These are phyloP conservation scores for Microchirus variegatus DNA, from an alignment of 2,797 vertebrate species.

Conservation along the genomic window DNA sequence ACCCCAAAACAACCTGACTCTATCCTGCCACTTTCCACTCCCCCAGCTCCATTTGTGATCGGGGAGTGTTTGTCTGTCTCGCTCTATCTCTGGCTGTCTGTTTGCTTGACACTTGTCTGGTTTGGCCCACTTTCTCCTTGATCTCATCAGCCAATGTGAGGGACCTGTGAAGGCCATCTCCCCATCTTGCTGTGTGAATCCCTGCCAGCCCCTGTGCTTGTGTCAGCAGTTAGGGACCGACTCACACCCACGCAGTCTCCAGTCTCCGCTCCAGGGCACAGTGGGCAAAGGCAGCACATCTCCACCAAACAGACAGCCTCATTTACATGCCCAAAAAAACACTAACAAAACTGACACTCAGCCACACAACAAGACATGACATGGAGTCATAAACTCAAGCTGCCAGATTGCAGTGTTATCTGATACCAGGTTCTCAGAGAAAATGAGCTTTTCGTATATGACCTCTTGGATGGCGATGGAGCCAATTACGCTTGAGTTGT, in stretches of 20 bases:
- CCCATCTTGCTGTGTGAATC: constrained; percentile 62
- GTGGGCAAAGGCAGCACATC: constrained; percentile 63
- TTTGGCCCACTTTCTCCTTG: constrained; percentile 76
- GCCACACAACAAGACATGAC: constrained; percentile 53
- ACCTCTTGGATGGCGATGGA: constrained; percentile 33
- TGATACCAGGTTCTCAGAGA: constrained; percentile 37
- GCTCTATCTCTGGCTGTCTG: constrained; percentile 60
- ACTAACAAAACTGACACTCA: constrained; percentile 63
- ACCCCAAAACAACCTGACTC: constrained; percentile 64
- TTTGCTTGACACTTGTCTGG: constrained; percentile 76
- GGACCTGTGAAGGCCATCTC: constrained; percentile 76
- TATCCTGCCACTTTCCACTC: constrained; percentile 40
- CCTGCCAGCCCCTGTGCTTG: constrained; percentile 66
- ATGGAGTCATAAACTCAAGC: constrained; percentile 30
- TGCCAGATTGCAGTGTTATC: constrained; percentile 39
- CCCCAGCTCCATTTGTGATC: constrained; percentile 56
- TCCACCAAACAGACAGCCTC: constrained; percentile 68
- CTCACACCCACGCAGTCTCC: constrained; percentile 64
- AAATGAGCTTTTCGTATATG: constrained; percentile 37
- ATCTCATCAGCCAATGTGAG: constrained; percentile 79
- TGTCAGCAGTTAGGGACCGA: constrained; percentile 77
- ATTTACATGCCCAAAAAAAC: constrained; percentile 82
- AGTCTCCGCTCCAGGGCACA: constrained; percentile 57
- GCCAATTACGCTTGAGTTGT: constrained; percentile 34
- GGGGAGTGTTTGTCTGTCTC: constrained; percentile 65